phyloP scores from a whole-genome alignment of 2,797 vertebrate species.

The Enteromius fasciolatus region DNA sequence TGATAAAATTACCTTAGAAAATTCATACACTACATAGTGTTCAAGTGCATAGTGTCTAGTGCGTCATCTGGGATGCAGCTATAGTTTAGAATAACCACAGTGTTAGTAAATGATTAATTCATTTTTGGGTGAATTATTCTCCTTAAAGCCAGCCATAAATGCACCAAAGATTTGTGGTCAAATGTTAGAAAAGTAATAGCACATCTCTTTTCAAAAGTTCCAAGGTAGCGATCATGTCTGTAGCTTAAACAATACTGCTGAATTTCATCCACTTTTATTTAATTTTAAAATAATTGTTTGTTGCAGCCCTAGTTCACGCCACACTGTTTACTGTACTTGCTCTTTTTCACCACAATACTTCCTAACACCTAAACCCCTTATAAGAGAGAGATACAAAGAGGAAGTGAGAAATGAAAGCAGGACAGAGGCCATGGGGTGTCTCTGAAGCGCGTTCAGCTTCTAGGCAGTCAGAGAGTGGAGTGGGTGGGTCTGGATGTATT shows the following conservation, averaged over 20 bases:
- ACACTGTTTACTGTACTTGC: not conserved
- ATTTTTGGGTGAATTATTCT: not conserved
- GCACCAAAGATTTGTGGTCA: not conserved
- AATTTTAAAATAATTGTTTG: not conserved
- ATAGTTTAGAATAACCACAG: not conserved
- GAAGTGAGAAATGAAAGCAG: conserved; percentile 39
- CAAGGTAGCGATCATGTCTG: not conserved
- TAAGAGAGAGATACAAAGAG: conserved; percentile 2
- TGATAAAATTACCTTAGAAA: not conserved
- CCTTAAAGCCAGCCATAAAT: not conserved
- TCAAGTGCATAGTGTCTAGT: too few species aligned
- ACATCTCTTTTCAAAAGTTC: not conserved
- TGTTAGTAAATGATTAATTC: too few species aligned
- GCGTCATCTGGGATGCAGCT: not conserved
- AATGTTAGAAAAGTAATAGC: not conserved
- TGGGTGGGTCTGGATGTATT: conserved; percentile 44
- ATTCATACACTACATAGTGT: not conserved
- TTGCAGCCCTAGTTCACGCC: not conserved
- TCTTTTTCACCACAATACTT: not conserved
- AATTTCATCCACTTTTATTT: not conserved
- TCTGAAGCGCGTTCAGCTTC: conserved; percentile 36
- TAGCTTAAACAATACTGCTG: not conserved
- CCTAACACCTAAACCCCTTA: not conserved
- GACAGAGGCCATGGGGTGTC: conserved; percentile 32
- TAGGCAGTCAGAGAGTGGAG: conserved; percentile 30